Percentiles rank a stretch among this genome's conserved stretches.
These are phyloP conservation scores for Calephelis nemesis DNA, from an alignment of 1,140 invertebrate genomes.

Conservation along the genomic window DNA sequence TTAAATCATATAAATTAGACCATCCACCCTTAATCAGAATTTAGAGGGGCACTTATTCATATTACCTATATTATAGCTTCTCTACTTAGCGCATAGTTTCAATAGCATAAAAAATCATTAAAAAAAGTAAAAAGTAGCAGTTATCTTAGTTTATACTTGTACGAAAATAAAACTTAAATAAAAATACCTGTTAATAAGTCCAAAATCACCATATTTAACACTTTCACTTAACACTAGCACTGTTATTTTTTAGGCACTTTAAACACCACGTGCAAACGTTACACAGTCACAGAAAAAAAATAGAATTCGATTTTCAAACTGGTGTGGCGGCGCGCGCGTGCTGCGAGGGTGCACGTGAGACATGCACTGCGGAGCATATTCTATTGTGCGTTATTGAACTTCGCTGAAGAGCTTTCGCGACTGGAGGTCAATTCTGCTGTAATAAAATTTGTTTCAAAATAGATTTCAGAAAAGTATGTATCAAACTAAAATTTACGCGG, in stretches of 20 bases:
- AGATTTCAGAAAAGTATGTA: too few species aligned
- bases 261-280: slow-evolving; percentile 14
- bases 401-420: slow-evolving; percentile 57
- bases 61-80: too few species aligned
- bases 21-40: too few species aligned
- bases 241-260: slow-evolving; percentile 9
- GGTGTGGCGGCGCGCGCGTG: slow-evolving; percentile 40
- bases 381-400: slow-evolving; percentile 53
- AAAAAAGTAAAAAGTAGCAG: too few species aligned
- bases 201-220: slow-evolving; percentile 11
- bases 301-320: slow-evolving; percentile 11
- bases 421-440: slow-evolving; percentile 24
- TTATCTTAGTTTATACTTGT: too few species aligned
- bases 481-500: too few species aligned
- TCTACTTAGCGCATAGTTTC: too few species aligned
- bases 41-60: too few species aligned
- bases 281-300: slow-evolving; percentile 11
- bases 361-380: slow-evolving; percentile 44
- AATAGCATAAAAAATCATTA: too few species aligned
- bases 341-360: slow-evolving; percentile 51
- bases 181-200: slow-evolving; percentile 1
- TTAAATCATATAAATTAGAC: too few species aligned
- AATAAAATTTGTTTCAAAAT: too few species aligned
- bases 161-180: background rate
- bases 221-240: slow-evolving; percentile 11